Conservation (phyloP, 2,888 invertebrate genomes). For the Euplexia lucipara region DNA sequence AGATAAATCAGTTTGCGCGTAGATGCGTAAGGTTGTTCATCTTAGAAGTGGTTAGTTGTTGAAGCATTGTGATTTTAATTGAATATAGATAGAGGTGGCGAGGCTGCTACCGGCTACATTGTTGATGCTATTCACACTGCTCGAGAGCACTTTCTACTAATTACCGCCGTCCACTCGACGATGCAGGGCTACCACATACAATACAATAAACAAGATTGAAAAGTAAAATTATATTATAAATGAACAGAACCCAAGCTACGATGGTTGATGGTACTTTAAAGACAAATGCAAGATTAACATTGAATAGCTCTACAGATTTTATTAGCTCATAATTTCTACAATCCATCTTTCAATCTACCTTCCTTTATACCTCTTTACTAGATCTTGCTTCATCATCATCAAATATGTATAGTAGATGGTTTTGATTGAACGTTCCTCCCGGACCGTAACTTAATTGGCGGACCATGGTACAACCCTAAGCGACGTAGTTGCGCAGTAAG, state of each 20-base stretch:
- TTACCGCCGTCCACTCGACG: slow-evolving; percentile 74
- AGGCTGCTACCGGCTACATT: slow-evolving; percentile 83
- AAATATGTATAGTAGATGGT: background rate
- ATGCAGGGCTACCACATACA: slow-evolving; percentile 74
- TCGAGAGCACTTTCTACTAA: slow-evolving; percentile 86
- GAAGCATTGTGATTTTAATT: slow-evolving; percentile 82
- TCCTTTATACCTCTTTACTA: background rate
- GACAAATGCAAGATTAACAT: background rate
- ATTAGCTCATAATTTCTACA: background rate
- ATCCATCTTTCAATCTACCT: background rate
- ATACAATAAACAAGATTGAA: slow-evolving; percentile 8
- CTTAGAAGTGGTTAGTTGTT: slow-evolving; percentile 65
- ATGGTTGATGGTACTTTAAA: background rate
- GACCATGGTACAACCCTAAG: slow-evolving; percentile 43
- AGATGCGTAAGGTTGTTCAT: slow-evolving; percentile 65
- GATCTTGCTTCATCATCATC: background rate
- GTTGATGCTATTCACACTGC: slow-evolving; percentile 81
- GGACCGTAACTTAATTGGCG: slow-evolving; percentile 18
- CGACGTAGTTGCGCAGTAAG: slow-evolving; percentile 67
- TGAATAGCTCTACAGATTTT: background rate
- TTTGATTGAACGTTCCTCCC: slow-evolving; percentile 29
- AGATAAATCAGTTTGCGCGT: slow-evolving; percentile 48
- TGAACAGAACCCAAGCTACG: background rate
- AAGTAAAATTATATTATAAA: background rate
- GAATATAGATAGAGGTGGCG: slow-evolving; percentile 77